Conservation (phyloP, 2,113 vertebrate species). For the Vombatus ursinus region DNA sequence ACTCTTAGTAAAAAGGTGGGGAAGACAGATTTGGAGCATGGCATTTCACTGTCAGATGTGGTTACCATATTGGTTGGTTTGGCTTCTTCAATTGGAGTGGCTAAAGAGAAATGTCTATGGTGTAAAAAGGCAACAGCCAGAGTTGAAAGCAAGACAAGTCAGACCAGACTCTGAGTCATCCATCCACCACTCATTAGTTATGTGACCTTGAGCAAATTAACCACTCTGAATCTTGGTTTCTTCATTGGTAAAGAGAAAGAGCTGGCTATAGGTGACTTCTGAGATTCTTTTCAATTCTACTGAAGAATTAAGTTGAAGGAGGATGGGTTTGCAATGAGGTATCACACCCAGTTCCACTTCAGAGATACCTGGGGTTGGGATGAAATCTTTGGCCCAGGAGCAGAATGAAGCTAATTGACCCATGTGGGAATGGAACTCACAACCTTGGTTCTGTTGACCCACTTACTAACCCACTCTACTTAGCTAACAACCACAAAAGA, state of each 20-base stretch:
- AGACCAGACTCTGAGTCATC: not conserved
- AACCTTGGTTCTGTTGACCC: not conserved
- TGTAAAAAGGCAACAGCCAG: no score
- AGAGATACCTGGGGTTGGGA: not conserved
- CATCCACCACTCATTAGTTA: not conserved
- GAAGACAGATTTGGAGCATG: no score
- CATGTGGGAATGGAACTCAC: not conserved
- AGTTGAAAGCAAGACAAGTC: not conserved
- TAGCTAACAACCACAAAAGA: not conserved
- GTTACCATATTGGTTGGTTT: no score
- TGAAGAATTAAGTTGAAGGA: not conserved
- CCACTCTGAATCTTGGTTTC: not conserved
- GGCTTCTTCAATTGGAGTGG: no score
- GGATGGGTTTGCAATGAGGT: not conserved
- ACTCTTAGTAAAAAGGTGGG: no score
- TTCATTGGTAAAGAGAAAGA: not conserved
- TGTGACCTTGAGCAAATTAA: not conserved
- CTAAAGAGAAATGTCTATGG: not conserved
- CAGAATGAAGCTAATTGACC: no score
- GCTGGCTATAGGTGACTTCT: not conserved
- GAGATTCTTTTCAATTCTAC: not conserved
- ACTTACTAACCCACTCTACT: not conserved
- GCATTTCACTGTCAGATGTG: no score
- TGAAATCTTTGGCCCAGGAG: not conserved
- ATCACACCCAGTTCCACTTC: not conserved